Evolutionary conservation across 2,888 invertebrate species (phyloP).

Genomic region (Morpho achilles): DNA sequence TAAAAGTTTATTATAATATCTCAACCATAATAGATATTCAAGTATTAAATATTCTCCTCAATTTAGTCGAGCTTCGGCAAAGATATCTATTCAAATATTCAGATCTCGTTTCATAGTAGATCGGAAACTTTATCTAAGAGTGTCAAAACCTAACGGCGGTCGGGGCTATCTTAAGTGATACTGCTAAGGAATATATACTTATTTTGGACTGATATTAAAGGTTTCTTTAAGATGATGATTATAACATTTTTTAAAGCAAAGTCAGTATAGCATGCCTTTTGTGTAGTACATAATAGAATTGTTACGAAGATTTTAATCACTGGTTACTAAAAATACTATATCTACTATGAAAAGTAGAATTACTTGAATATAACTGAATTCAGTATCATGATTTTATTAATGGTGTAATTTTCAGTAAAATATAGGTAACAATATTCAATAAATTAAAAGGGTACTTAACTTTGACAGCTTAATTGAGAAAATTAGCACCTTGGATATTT

Average conservation of each 20-base stretch:
- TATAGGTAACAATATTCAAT: constrained; percentile 8
- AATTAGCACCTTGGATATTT: constrained; percentile 19
- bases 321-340: too few species aligned
- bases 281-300: too few species aligned
- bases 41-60: too few species aligned
- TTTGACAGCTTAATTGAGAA: constrained; percentile 2
- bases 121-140: background rate
- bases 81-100: background rate
- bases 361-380: too few species aligned
- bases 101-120: background rate
- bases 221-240: background rate
- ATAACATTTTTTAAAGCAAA: too few species aligned
- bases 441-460: constrained; percentile 6
- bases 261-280: too few species aligned
- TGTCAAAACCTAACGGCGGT: constrained; percentile 1
- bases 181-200: background rate
- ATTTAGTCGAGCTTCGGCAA: background rate
- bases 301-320: too few species aligned
- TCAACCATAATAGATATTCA: too few species aligned
- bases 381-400: too few species aligned
- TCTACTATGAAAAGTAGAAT: too few species aligned
- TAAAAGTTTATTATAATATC: too few species aligned
- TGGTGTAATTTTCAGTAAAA: background rate
- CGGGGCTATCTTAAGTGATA: constrained; percentile 1
- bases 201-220: background rate